phyloP scores from a whole-genome alignment of 2,888 invertebrate species.

The Octonoba sinensis region DNA sequence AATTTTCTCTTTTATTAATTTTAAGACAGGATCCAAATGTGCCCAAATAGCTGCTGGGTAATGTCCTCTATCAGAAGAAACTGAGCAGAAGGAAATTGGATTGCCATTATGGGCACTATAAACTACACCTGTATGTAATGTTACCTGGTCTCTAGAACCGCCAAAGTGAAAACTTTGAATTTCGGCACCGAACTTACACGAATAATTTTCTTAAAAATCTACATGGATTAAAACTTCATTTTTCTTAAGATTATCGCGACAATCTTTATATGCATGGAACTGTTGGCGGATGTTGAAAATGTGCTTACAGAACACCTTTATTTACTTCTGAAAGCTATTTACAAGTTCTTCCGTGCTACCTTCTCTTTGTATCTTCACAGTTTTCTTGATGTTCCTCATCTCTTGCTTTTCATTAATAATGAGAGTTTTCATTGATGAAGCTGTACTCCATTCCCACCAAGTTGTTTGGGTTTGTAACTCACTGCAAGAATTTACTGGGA shows the following conservation, averaged over 20 bases:
- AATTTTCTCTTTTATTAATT: not conserved
- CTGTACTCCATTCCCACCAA: constrained; percentile 8
- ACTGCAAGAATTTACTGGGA: not conserved
- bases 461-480: not conserved
- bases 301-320: constrained; percentile 7
- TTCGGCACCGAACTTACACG: constrained; percentile 1
- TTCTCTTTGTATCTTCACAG: not conserved
- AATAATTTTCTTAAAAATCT: constrained; percentile 7
- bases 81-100: constrained; percentile 4
- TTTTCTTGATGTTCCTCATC: constrained; percentile 1
- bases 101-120: not conserved
- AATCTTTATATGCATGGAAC: constrained; percentile 2
- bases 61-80: constrained; percentile 8
- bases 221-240: constrained; percentile 5
- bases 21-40: not conserved
- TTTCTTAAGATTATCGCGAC: constrained; percentile 5
- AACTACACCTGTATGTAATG: constrained; percentile 1
- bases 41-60: constrained; percentile 8
- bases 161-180: constrained; percentile 12
- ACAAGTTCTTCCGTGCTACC: not conserved
- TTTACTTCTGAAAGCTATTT: constrained; percentile 7
- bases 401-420: constrained; percentile 4
- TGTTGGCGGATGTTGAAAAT: constrained; percentile 14
- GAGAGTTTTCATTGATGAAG: not conserved
- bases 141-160: constrained; percentile 5